A percentile compares a stretch with the other conserved stretches of the same genome.
Conservation (phyloP, 2,888 invertebrate species). For the Cantharis rustica region DNA sequence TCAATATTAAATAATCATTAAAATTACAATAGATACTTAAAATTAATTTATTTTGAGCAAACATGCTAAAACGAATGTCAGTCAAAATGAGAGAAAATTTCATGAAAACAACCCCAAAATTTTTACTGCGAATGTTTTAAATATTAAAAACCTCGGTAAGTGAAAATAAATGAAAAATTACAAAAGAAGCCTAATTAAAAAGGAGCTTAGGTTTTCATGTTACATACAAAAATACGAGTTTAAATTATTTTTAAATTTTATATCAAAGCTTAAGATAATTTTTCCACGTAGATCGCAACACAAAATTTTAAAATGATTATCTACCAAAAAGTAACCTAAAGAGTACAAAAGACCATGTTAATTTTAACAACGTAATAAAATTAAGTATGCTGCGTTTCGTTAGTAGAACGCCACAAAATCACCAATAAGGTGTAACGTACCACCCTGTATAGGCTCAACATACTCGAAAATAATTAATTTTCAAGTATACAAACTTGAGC, state of each 20-base stretch:
- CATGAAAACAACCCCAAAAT: not conserved
- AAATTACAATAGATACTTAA: not conserved
- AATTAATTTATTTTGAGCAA: not conserved
- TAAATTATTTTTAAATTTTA: not conserved
- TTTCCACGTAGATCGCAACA: not conserved
- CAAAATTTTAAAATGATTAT: not conserved
- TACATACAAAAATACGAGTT: not conserved
- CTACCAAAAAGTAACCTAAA: not conserved
- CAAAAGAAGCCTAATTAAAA: not conserved
- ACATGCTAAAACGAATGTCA: not conserved
- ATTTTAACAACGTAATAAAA: not conserved
- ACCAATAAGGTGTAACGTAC: not conserved
- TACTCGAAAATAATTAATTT: not conserved
- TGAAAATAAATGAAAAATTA: not conserved
- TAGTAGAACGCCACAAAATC: not conserved
- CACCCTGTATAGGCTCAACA: not conserved
- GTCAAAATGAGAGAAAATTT: not conserved
- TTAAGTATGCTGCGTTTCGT: not conserved
- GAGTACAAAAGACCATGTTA: not conserved
- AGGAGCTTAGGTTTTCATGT: not conserved
- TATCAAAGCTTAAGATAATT: not conserved
- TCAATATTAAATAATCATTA: not conserved
- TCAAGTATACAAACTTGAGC: not conserved
- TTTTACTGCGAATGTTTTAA: not conserved
- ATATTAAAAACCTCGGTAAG: not conserved